These are phyloP conservation scores for Caenorhabditis becei DNA, from an alignment of 2,888 invertebrate species.

Conservation along the genomic window DNA sequence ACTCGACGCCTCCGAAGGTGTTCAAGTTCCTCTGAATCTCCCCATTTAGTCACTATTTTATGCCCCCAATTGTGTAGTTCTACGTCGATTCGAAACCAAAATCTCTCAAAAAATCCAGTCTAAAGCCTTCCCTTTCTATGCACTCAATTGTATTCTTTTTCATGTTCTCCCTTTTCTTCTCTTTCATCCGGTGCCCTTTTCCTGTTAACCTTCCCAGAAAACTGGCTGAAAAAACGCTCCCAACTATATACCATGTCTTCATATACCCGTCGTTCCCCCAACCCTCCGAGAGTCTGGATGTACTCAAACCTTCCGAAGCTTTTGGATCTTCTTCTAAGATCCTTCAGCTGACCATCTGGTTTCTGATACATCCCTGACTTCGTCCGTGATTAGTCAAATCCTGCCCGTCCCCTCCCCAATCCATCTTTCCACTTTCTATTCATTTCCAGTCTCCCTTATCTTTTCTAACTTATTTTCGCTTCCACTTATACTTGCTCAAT, in stretches of 20 bases:
- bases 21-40: conserved; percentile 18
- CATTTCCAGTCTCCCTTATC: conserved; percentile 1
- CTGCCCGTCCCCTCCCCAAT: conserved; percentile 23
- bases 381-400: conserved; percentile 64
- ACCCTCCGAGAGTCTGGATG: conserved; percentile 55
- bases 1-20: conserved; percentile 54
- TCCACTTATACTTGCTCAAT: conserved; percentile 38
- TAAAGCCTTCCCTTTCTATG: conserved; percentile 16
- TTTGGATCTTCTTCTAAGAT: not conserved
- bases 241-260: conserved; percentile 1
- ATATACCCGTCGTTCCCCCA: conserved; percentile 5
- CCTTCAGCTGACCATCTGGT: conserved; percentile 17
- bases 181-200: conserved; percentile 32
- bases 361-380: conserved; percentile 53
- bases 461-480: conserved; percentile 34
- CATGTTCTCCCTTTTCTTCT: conserved; percentile 1
- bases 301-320: conserved; percentile 48
- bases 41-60: conserved; percentile 13
- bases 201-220: conserved; percentile 24
- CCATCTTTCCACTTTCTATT: conserved; percentile 2
- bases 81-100: conserved; percentile 59
- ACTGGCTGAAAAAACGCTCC: not conserved
- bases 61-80: conserved; percentile 23
- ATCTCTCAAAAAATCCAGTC: conserved; percentile 43
- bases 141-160: conserved; percentile 28